Evolutionary conservation across 2,797 vertebrate species (phyloP).

Genomic region (Oreortyx pictus): DNA sequence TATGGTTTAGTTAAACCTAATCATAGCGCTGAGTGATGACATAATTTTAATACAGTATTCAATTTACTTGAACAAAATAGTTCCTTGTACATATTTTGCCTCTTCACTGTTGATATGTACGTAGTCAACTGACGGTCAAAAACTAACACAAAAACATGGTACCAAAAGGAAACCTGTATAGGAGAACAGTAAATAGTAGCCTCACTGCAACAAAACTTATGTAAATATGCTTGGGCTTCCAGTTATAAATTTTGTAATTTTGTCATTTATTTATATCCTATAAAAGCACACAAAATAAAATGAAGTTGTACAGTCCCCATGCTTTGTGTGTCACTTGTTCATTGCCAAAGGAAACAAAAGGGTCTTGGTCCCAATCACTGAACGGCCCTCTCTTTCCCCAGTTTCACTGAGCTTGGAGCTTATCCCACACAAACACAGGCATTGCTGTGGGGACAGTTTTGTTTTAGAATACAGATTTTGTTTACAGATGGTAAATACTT

Average conservation of each 20-base stretch:
- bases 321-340: conserved; percentile 64
- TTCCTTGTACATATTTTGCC: conserved; percentile 97
- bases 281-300: conserved; percentile 99
- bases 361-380: background rate
- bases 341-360: background rate
- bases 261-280: conserved; percentile 99
- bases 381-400: background rate
- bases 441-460: background rate
- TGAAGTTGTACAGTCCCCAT: conserved; percentile 89
- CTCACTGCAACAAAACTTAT: conserved; percentile 90
- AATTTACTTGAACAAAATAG: conserved; percentile 91
- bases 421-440: fast-evolving
- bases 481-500: background rate
- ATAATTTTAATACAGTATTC: conserved; percentile 96
- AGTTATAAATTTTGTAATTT: conserved; percentile 99
- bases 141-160: conserved; percentile 87
- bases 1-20: conserved; percentile 88
- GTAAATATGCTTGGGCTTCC: conserved; percentile 99
- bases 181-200: conserved; percentile 85
- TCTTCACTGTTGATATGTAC: conserved; percentile 98
- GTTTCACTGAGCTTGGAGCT: background rate
- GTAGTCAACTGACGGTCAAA: conserved; percentile 85
- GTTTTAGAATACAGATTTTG: background rate
- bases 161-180: conserved; percentile 90
- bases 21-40: conserved; percentile 89